Evolutionary conservation across 2,888 invertebrate genomes (phyloP).

Genomic region (Nowickia ferox): DNA sequence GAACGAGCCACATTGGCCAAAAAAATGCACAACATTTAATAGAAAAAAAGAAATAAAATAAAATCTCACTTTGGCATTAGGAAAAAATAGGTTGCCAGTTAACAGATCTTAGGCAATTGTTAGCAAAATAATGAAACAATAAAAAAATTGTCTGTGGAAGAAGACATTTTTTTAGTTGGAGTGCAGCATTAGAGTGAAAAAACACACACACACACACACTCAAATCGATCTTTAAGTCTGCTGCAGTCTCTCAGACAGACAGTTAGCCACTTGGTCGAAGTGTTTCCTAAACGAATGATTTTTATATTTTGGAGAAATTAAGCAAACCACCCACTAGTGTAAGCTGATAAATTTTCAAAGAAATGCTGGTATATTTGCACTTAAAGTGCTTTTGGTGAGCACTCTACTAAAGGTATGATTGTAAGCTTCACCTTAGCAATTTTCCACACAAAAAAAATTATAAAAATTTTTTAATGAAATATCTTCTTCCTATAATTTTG

Average conservation of each 20-base stretch:
- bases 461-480: too few species aligned
- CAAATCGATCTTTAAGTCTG: constrained; percentile 39
- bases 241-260: constrained; percentile 34
- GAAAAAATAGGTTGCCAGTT: constrained; percentile 68
- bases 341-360: constrained; percentile 56
- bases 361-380: constrained; percentile 14
- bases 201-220: not conserved
- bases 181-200: constrained; percentile 1
- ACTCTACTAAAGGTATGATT: not conserved
- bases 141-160: constrained; percentile 50
- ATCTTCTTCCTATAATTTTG: too few species aligned
- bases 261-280: constrained; percentile 4
- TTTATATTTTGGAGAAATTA: constrained; percentile 28
- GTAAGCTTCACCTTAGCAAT: not conserved
- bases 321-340: constrained; percentile 61
- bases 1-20: constrained; percentile 7
- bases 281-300: not conserved
- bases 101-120: constrained; percentile 44
- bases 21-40: constrained; percentile 50
- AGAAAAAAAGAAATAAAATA: not conserved
- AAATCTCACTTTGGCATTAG: constrained; percentile 35
- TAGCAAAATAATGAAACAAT: constrained; percentile 24
- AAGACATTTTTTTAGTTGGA: constrained; percentile 46
- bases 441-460: not conserved
- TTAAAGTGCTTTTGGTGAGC: constrained; percentile 8